Percentiles rank a stretch among this genome's conserved stretches.
These are phyloP conservation scores for Clarias laeviceps DNA, from an alignment of 2,797 vertebrate genomes.

Conservation along the genomic window DNA sequence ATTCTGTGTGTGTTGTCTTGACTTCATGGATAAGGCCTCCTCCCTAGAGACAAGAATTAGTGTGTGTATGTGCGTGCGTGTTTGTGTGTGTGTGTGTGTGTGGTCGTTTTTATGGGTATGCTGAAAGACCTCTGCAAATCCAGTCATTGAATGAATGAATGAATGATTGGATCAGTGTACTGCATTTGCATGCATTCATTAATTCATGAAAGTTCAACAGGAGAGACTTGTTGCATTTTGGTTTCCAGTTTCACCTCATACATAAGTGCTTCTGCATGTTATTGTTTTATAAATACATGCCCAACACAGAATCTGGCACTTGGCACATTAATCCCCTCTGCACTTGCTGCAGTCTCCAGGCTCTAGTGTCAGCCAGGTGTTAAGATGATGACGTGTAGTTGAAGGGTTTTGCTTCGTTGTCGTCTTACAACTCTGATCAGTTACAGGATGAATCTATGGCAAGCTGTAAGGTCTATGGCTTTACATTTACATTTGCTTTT, in stretches of 20 bases:
- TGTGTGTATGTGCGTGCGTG: background rate
- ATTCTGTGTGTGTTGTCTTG: background rate
- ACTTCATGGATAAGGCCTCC: background rate
- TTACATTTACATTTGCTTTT: no score
- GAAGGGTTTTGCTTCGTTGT: background rate
- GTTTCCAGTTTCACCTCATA: background rate
- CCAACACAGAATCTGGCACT: background rate
- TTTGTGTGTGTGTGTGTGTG: background rate
- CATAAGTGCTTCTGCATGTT: no score
- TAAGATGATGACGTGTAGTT: background rate
- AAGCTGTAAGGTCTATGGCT: background rate
- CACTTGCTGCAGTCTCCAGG: background rate
- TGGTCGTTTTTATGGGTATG: background rate
- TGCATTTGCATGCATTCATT: conserved; percentile 12
- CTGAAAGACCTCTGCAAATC: background rate
- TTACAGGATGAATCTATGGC: background rate
- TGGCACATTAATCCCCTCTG: background rate
- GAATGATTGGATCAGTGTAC: background rate
- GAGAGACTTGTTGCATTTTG: conserved; percentile 28
- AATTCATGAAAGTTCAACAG: conserved; percentile 21
- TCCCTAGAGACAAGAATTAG: background rate
- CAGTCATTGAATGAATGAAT: background rate
- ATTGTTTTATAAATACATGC: background rate
- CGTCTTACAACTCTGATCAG: background rate
- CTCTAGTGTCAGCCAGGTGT: background rate